Percentiles rank a stretch among this genome's conserved stretches.
Evolutionary conservation across 2,113 vertebrate genomes (phyloP).

Genomic region (Salvator merianae): DNA sequence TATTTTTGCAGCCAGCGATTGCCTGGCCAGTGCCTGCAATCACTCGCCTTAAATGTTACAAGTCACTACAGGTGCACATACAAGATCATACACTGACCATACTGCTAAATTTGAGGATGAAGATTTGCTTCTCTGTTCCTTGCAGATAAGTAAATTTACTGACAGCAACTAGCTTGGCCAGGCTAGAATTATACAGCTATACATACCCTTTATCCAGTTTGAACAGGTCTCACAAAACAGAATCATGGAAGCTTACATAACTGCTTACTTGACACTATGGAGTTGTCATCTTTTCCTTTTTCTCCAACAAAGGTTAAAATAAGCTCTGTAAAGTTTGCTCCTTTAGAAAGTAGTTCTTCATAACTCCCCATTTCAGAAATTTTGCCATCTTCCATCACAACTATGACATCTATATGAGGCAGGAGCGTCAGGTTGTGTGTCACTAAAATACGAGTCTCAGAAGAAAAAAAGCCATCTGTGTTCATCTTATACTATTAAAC

Average conservation of each 20-base stretch:
- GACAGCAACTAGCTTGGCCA: neutral
- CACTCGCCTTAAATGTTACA: too few species aligned
- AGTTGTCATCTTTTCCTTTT: conserved; percentile 5
- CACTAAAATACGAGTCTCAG: conserved; percentile 65
- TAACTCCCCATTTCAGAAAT: conserved; percentile 56
- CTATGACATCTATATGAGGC: conserved; percentile 51
- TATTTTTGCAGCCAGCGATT: too few species aligned
- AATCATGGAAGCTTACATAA: neutral
- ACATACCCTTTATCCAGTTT: neutral
- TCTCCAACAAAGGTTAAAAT: conserved; percentile 40
- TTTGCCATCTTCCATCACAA: conserved; percentile 60
- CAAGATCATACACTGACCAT: too few species aligned
- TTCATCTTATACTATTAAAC: conserved; percentile 18
- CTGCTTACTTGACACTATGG: conserved; percentile 28
- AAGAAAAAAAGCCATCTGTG: conserved; percentile 34
- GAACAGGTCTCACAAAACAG: neutral
- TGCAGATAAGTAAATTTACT: neutral
- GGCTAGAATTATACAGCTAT: neutral
- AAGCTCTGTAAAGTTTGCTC: conserved; percentile 48
- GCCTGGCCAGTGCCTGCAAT: too few species aligned
- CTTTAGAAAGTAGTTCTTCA: conserved; percentile 51
- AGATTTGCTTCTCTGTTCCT: neutral
- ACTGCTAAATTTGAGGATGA: too few species aligned
- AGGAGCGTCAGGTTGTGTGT: conserved; percentile 57
- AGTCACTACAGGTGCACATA: too few species aligned